Evolutionary conservation across 2,113 vertebrate genomes (phyloP).

Genomic region (Crotalus horridus): DNA sequence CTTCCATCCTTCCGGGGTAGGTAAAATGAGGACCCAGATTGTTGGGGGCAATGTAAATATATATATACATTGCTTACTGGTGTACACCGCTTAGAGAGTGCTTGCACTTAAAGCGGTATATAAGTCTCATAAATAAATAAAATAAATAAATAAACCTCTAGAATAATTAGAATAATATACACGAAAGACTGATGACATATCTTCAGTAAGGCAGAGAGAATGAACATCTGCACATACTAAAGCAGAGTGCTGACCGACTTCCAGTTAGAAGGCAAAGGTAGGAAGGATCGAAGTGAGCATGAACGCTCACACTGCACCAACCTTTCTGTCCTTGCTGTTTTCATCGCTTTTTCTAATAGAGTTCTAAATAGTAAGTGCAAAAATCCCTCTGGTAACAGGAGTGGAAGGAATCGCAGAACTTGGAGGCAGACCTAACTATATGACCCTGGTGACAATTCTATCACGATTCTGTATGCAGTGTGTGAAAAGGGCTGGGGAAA

Average conservation of each 20-base stretch:
- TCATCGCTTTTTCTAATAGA: not conserved
- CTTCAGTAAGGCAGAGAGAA: not conserved
- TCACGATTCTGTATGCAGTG: not conserved
- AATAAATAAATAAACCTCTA: no score
- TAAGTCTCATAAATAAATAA: no score
- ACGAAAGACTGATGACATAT: not conserved
- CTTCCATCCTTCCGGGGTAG: no score
- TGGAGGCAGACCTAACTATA: not conserved
- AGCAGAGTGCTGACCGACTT: not conserved
- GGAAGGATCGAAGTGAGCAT: not conserved
- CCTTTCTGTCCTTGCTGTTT: not conserved
- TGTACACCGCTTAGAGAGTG: no score
- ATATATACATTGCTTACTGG: no score
- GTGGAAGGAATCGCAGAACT: not conserved
- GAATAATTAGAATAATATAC: not conserved
- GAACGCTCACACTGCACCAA: not conserved
- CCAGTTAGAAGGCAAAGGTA: not conserved
- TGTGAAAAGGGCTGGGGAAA: not conserved
- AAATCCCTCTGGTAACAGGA: not conserved
- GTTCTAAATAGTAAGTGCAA: not conserved
- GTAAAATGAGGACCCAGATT: no score
- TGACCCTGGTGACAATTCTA: not conserved
- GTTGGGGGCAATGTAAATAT: no score
- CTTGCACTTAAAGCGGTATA: no score
- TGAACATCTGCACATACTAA: not conserved